Percentiles rank a stretch among this genome's conserved stretches.
Conservation (phyloP, 2,797 vertebrate species). For the Cynopterus sphinx region DNA sequence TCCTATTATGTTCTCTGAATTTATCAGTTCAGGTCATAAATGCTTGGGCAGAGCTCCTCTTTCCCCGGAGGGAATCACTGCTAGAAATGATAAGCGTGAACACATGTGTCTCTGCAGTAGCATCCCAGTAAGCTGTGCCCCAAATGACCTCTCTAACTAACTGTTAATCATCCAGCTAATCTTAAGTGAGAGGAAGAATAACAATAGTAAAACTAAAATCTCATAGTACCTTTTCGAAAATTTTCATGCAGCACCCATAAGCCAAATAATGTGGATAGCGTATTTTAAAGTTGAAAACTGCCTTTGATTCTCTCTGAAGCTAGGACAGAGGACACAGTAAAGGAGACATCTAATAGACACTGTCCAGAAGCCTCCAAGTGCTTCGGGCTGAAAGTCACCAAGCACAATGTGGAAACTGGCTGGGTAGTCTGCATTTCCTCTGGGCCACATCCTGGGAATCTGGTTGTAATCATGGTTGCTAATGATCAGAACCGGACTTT, state of each 20-base stretch:
- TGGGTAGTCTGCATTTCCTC: conserved; percentile 3
- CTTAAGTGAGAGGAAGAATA: background rate
- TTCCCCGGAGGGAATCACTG: background rate
- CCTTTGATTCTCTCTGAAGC: background rate
- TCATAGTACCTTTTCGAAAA: background rate
- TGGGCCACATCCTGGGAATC: conserved; percentile 33
- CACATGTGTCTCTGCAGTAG: background rate
- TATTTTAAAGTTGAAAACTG: conserved; percentile 39
- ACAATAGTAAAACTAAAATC: background rate
- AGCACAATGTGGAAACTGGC: background rate
- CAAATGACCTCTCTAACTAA: conserved; percentile 31
- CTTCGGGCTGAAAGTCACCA: conserved; percentile 10
- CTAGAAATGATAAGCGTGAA: background rate
- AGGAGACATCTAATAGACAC: conserved; percentile 31
- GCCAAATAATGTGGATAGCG: background rate
- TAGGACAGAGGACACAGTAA: background rate
- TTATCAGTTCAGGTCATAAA: conserved; percentile 25
- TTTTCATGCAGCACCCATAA: background rate
- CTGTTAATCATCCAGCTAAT: conserved; percentile 27
- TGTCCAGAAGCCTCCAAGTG: conserved; percentile 1
- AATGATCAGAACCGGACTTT: conserved; percentile 37
- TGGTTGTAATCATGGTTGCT: conserved; percentile 31
- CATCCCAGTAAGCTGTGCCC: background rate
- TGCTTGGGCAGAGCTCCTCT: background rate
- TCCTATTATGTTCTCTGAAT: background rate